These are phyloP conservation scores for Bothrops alternatus DNA, from an alignment of 2,797 vertebrate genomes.

Conservation along the genomic window DNA sequence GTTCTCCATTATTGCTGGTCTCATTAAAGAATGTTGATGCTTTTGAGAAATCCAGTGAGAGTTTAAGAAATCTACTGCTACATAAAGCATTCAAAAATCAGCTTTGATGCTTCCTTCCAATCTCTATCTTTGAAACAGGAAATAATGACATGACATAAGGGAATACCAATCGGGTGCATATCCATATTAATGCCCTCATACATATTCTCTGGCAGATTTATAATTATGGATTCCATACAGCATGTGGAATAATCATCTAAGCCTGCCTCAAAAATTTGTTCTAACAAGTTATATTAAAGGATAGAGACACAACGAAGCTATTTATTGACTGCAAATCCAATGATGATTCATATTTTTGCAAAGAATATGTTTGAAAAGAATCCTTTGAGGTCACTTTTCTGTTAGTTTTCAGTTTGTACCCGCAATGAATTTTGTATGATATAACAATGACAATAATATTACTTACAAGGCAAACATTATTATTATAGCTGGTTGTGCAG, in stretches of 20 bases:
- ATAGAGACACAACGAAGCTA: conserved; percentile 22
- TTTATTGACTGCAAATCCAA: conserved; percentile 47
- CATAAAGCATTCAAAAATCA: neutral
- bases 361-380: conserved; percentile 30
- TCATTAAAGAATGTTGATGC: neutral
- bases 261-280: conserved; percentile 50
- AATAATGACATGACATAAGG: conserved; percentile 57
- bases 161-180: conserved; percentile 65
- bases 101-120: neutral
- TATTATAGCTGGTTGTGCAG: neutral
- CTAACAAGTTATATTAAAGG: conserved; percentile 54
- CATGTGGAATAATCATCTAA: conserved; percentile 48
- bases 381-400: conserved; percentile 6
- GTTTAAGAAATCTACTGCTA: neutral
- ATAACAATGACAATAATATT: neutral
- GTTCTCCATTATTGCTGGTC: neutral
- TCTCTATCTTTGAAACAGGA: conserved; percentile 56
- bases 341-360: conserved; percentile 16
- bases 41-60: neutral
- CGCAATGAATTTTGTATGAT: conserved; percentile 37
- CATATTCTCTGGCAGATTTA: conserved; percentile 46
- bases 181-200: conserved; percentile 44
- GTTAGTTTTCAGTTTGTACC: conserved; percentile 38
- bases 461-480: neutral
- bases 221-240: conserved; percentile 54